phyloP scores from a whole-genome alignment of 2,888 invertebrate species.

The Exephanes ischioxanthus region DNA sequence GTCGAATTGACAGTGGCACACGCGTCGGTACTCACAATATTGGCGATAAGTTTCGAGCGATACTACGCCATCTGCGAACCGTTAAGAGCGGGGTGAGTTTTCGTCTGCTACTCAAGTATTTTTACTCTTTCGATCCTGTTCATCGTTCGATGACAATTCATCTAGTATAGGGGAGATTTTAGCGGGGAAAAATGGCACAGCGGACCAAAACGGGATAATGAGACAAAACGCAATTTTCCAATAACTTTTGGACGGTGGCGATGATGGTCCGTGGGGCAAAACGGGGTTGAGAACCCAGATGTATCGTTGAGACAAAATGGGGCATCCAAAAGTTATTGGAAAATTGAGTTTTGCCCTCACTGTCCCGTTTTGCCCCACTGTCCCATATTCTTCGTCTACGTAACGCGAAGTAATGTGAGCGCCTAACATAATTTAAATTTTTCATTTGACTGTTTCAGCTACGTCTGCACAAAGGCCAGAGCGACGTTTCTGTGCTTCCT shows the following conservation, averaged over 20 bases:
- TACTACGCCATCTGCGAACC: conserved; percentile 97
- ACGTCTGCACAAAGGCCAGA: conserved; percentile 94
- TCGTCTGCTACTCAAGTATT: conserved; percentile 20
- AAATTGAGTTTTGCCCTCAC: too few relatives aligned
- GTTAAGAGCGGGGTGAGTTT: conserved; percentile 90
- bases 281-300: too few relatives aligned
- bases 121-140: conserved; percentile 1
- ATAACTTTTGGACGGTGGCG: too few relatives aligned
- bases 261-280: too few relatives aligned
- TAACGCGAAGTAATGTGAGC: too few relatives aligned
- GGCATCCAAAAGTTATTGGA: too few relatives aligned
- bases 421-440: conserved; percentile 25
- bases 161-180: neutral
- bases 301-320: too few relatives aligned
- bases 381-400: too few relatives aligned
- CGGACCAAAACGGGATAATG: too few relatives aligned
- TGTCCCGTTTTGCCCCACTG: too few relatives aligned
- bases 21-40: conserved; percentile 95
- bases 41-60: conserved; percentile 97
- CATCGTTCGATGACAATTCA: conserved; percentile 21
- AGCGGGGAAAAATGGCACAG: too few relatives aligned
- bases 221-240: too few relatives aligned
- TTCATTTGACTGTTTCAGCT: conserved; percentile 81
- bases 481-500: conserved; percentile 93
- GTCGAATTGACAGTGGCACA: conserved; percentile 96